phyloP scores from a whole-genome alignment of 2,797 vertebrate genomes.

The Chromis chromis region DNA sequence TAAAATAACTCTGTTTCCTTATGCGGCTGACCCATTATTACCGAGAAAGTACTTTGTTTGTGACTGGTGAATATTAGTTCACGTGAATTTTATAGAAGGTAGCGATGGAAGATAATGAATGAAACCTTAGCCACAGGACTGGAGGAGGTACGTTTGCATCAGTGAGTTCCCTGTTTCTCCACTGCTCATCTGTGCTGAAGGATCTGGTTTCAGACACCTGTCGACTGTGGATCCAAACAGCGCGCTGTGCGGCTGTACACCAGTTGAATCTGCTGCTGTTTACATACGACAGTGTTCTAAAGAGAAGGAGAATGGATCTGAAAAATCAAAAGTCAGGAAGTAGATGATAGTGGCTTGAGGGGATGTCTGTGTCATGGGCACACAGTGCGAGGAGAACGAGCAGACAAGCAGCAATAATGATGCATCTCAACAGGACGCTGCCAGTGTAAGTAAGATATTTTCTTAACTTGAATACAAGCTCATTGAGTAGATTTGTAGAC shows the following conservation, averaged over 20 bases:
- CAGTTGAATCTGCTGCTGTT: conserved; percentile 6
- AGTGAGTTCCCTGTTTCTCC: conserved; percentile 45
- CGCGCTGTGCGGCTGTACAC: neutral
- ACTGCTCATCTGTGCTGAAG: conserved; percentile 55
- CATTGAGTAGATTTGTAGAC: neutral
- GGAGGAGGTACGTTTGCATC: conserved; percentile 50
- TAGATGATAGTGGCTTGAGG: conserved; percentile 57
- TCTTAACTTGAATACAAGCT: neutral
- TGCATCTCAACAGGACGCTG: conserved; percentile 61
- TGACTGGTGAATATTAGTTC: conserved; percentile 19
- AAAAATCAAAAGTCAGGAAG: conserved; percentile 7
- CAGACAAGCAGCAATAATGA: conserved; percentile 60
- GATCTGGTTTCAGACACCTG: conserved; percentile 80
- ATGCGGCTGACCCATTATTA: neutral
- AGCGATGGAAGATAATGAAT: conserved; percentile 50
- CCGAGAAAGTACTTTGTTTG: neutral
- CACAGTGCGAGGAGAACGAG: conserved; percentile 70
- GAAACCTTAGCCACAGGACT: conserved; percentile 68
- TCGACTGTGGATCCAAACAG: conserved; percentile 32
- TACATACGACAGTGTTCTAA: neutral
- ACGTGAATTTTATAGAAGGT: conserved; percentile 15
- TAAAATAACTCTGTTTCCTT: conserved; percentile 15
- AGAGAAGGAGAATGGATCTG: conserved; percentile 33
- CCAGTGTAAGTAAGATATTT: conserved; percentile 78
- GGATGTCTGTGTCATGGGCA: conserved; percentile 79